Base-by-base conservation (phyloP, 2,888 invertebrate species). In the Spodoptera littoralis region DNA sequence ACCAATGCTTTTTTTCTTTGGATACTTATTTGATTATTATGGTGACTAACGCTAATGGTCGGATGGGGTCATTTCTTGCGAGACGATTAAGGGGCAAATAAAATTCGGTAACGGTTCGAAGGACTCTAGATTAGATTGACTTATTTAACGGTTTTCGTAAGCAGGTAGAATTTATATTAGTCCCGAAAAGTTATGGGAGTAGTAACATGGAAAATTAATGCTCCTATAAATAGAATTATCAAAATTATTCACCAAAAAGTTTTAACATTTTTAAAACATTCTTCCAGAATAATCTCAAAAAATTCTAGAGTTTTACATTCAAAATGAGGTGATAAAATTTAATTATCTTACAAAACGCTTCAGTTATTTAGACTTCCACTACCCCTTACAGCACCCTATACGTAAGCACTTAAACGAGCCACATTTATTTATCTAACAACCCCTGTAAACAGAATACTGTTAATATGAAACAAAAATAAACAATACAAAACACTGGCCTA, bases 1-100 rank as follows among this genome's bases (percentile, higher is more conserved):
- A 87, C 89, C 85, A 80, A 88, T 90, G 88, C 27, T 86, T 88
- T 82, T 75, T 89, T 82, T 87, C 83, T 84, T 86, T 83, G 81
- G 81, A 85, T 88, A 55, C 65, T 70, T 72, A 85, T 89, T 90
- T 88, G 88, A 78, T 83, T 77, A 71, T 79, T 75, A 67, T 59
- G 51, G 73, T 76, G 64, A 77, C 52, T 65, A 78, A 74, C 61
- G 60, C 45, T 76, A 64, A 78, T 78, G 66, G 64, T 45, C 11
- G 18, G 9, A 36, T 54, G 9, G 52, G 70, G 65, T 27, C 4
- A 72, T 57, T 60, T 46, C 50, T 73, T 42, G 22, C 60, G 12
- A 13, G 30, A 52, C 57, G 50, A 70, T 65, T 70, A 61, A 52
- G 52, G 50, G 30, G 11, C 56, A 36, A 64, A 60, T 66, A 59